Evolutionary conservation across 2,797 vertebrate genomes (phyloP).

Genomic region (Bucorvus abyssinicus): DNA sequence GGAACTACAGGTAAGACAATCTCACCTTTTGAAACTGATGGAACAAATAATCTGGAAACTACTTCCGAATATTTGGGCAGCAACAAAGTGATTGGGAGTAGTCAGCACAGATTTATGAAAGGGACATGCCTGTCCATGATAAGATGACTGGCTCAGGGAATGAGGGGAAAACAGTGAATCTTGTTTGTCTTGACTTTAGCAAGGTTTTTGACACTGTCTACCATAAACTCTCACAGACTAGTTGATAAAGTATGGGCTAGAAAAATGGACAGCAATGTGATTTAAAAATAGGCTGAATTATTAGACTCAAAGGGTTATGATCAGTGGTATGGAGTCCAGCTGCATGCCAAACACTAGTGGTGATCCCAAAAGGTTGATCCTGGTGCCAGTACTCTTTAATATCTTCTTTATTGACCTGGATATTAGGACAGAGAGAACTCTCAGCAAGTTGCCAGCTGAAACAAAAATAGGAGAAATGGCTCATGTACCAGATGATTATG

Average conservation of each 20-base stretch:
- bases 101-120: not conserved
- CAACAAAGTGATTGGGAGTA: not conserved
- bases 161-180: not conserved
- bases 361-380: not conserved
- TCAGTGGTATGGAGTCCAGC: not conserved
- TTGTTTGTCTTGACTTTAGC: not conserved
- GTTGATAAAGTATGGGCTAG: not conserved
- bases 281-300: not conserved
- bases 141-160: not conserved
- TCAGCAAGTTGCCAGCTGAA: too few relatives aligned
- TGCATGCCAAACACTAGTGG: not conserved
- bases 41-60: not conserved
- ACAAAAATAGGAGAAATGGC: too few relatives aligned
- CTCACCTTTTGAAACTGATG: not conserved
- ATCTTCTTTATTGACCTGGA: not conserved
- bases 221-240: not conserved
- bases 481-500: too few relatives aligned
- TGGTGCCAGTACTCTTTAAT: not conserved
- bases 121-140: fast-evolving
- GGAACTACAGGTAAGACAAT: not conserved
- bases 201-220: not conserved
- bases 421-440: not conserved
- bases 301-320: not conserved
- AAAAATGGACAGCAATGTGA: not conserved
- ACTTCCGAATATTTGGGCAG: not conserved